These are phyloP conservation scores for Meleagris gallopavo DNA, from an alignment of 2,113 vertebrate species.

Conservation along the genomic window DNA sequence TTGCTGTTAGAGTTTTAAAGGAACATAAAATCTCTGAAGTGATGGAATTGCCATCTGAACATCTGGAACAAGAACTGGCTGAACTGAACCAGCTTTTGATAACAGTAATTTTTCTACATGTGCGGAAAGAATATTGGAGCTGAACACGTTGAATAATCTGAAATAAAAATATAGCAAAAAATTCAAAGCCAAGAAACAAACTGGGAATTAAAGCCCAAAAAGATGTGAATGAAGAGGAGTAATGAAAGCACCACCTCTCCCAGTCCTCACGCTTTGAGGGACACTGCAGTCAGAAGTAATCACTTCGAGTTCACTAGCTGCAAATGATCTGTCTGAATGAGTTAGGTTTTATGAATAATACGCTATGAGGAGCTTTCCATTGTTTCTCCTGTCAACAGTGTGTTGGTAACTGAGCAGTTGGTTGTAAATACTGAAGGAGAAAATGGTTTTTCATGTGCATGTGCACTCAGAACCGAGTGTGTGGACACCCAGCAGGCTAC, in stretches of 20 bases:
- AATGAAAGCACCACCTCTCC: not conserved
- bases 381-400: not conserved
- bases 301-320: not conserved
- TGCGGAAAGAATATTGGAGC: constrained; percentile 43
- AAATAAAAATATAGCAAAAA: constrained; percentile 37
- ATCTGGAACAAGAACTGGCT: constrained; percentile 41
- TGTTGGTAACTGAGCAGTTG: rapidly evolving
- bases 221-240: not conserved
- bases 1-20: constrained; percentile 3
- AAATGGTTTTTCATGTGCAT: rapidly evolving
- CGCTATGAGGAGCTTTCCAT: rapidly evolving
- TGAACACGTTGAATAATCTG: constrained; percentile 16
- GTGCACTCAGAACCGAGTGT: rapidly evolving
- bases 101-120: constrained; percentile 21
- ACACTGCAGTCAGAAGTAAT: not conserved
- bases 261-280: not conserved
- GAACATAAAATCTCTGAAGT: constrained; percentile 4
- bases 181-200: not conserved
- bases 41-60: constrained; percentile 32
- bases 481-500: not conserved
- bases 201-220: not conserved
- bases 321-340: not conserved
- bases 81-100: constrained; percentile 39
- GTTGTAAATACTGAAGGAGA: not conserved
- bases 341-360: not conserved